Evolutionary conservation across 1,140 invertebrate genomes (phyloP).

Genomic region (Bicyclus anynana): DNA sequence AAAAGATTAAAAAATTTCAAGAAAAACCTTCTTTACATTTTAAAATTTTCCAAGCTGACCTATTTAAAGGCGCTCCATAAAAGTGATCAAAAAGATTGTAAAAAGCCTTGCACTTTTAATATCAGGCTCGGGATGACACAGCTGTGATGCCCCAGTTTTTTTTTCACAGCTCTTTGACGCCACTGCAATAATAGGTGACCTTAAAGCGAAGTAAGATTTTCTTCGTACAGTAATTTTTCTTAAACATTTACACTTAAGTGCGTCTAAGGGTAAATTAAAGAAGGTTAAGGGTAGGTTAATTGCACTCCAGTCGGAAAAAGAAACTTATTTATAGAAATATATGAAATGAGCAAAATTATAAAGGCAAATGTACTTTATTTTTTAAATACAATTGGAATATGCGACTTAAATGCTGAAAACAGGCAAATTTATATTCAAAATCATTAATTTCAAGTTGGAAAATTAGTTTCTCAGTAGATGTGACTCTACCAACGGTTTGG

Average conservation of each 20-base stretch:
- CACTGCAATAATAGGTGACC: slow-evolving; percentile 12
- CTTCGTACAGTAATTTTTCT: not conserved
- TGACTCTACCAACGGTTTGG: too few species aligned
- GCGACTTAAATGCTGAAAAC: too few species aligned
- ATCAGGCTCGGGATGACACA: slow-evolving; percentile 18
- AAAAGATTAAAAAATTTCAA: not conserved
- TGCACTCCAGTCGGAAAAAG: too few species aligned
- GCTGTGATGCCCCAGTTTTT: slow-evolving; percentile 21
- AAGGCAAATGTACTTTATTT: too few species aligned
- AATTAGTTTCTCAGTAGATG: too few species aligned
- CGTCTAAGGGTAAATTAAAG: too few species aligned
- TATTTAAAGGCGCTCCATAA: slow-evolving; percentile 12
- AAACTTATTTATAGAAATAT: too few species aligned
- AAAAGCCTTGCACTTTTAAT: slow-evolving; percentile 26
- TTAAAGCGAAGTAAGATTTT: slow-evolving; percentile 5
- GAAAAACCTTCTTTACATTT: not conserved
- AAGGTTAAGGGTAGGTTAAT: too few species aligned
- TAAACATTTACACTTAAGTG: not conserved
- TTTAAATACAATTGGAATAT: too few species aligned
- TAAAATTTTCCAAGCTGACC: slow-evolving; percentile 1
- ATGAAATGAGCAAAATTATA: too few species aligned
- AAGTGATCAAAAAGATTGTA: slow-evolving; percentile 23
- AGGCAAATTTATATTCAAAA: too few species aligned
- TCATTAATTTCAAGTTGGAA: too few species aligned
- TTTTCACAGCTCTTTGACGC: slow-evolving; percentile 18